Evolutionary conservation across 2,113 vertebrate genomes (phyloP).

Genomic region (Indicator indicator): DNA sequence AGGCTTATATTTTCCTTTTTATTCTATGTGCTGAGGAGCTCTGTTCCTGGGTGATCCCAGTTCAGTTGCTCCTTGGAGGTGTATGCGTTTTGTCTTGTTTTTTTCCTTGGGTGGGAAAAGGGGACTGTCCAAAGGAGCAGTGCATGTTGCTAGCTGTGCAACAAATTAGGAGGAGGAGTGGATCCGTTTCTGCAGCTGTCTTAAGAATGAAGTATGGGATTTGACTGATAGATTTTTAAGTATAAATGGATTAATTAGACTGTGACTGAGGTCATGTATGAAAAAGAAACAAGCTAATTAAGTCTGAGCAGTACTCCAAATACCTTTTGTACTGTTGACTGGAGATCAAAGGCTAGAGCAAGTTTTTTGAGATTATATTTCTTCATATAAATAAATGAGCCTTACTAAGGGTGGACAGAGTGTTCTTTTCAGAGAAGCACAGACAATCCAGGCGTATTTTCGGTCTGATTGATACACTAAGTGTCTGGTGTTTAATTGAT

Average conservation of each 20-base stretch:
- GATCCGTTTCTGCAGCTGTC: slow-evolving; percentile 41
- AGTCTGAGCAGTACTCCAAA: slow-evolving; percentile 24
- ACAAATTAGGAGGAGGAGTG: slow-evolving; percentile 61
- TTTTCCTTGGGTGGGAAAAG: neutral
- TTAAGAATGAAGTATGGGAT: slow-evolving; percentile 54
- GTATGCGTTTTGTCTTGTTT: neutral
- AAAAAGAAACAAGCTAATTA: slow-evolving; percentile 57
- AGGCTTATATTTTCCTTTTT: neutral
- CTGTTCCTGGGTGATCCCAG: neutral
- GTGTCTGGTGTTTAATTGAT: neutral
- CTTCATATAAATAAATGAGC: slow-evolving; percentile 34
- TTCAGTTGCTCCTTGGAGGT: neutral
- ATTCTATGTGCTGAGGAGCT: neutral
- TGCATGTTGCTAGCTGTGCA: neutral
- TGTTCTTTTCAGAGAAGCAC: neutral
- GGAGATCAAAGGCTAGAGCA: slow-evolving; percentile 59
- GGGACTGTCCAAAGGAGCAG: neutral
- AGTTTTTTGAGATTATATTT: slow-evolving; percentile 45
- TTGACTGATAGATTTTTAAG: slow-evolving; percentile 67
- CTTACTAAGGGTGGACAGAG: neutral
- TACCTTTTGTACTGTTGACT: slow-evolving; percentile 52
- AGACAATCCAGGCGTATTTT: neutral
- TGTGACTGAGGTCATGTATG: slow-evolving; percentile 58
- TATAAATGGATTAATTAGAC: slow-evolving; percentile 67
- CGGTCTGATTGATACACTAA: neutral